These are phyloP conservation scores for Borostomias antarcticus DNA, from an alignment of 2,797 vertebrate species.

Conservation along the genomic window DNA sequence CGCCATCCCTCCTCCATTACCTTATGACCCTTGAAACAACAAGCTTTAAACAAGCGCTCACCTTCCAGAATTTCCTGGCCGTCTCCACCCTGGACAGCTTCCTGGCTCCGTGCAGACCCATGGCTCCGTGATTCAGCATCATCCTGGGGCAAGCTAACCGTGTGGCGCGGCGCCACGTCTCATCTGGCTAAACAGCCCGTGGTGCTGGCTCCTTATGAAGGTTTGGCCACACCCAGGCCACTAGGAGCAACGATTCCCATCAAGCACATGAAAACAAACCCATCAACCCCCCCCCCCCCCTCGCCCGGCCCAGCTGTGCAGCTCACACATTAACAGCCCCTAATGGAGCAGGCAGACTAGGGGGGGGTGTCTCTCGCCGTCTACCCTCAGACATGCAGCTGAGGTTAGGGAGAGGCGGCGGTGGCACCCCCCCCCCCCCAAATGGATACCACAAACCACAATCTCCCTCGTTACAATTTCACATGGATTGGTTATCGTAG, in stretches of 20 bases:
- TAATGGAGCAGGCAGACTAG: constrained; percentile 61
- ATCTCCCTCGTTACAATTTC: constrained; percentile 8
- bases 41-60: too few species aligned
- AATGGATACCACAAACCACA: too few species aligned
- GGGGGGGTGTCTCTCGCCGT: constrained; percentile 40
- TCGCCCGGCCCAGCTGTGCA: constrained; percentile 20
- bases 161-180: background rate
- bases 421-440: too few species aligned
- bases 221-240: constrained; percentile 65
- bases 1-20: too few species aligned
- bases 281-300: constrained; percentile 55
- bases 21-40: too few species aligned
- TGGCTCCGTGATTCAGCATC: constrained; percentile 68
- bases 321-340: constrained; percentile 50
- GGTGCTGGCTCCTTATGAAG: constrained; percentile 33
- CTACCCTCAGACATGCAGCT: background rate
- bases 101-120: constrained; percentile 73
- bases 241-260: constrained; percentile 58
- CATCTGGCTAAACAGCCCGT: background rate
- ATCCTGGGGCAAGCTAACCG: constrained; percentile 41
- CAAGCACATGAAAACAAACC: constrained; percentile 52
- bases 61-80: constrained; percentile 87
- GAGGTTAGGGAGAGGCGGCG: too few species aligned
- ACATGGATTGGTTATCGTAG: constrained; percentile 12
- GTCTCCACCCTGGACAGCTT: constrained; percentile 82